These are phyloP conservation scores for Microplitis demolitor DNA, from an alignment of 1,140 invertebrate genomes.

Conservation along the genomic window DNA sequence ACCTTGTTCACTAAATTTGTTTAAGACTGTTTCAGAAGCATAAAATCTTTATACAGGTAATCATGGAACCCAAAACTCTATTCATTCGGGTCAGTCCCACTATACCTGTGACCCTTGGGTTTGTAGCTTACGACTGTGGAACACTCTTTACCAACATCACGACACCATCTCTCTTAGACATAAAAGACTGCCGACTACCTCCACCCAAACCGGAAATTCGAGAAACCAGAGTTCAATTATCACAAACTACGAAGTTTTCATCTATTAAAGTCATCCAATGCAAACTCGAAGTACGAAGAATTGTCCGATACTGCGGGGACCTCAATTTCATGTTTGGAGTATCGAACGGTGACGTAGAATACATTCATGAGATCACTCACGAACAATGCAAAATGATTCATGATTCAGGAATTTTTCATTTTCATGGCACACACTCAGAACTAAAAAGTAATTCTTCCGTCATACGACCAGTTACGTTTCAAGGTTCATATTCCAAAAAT, in stretches of 20 bases:
- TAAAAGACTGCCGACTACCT: conserved; percentile 15
- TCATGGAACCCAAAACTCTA: too few relatives aligned
- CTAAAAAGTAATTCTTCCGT: not conserved
- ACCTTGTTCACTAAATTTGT: not conserved
- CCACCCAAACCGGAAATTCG: not conserved
- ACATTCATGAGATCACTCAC: not conserved
- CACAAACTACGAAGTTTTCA: conserved; percentile 11
- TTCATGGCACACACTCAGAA: not conserved
- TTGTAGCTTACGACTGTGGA: conserved; percentile 16
- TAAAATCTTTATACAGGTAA: not conserved
- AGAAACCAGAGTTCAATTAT: conserved; percentile 2
- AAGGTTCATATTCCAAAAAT: not conserved
- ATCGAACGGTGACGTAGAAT: not conserved
- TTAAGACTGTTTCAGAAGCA: too few relatives aligned
- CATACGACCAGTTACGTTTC: not conserved
- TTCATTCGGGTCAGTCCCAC: too few relatives aligned
- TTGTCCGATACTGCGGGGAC: conserved; percentile 13
- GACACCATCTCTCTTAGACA: not conserved
- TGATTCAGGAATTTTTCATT: not conserved
- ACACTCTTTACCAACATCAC: not conserved
- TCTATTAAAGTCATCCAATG: conserved; percentile 1
- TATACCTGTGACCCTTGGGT: too few relatives aligned
- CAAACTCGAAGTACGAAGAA: conserved; percentile 9
- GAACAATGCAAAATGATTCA: not conserved
- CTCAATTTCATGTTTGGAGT: conserved; percentile 3